phyloP scores from a whole-genome alignment of 2,113 vertebrate genomes.

The Beaufortia kweichowensis region DNA sequence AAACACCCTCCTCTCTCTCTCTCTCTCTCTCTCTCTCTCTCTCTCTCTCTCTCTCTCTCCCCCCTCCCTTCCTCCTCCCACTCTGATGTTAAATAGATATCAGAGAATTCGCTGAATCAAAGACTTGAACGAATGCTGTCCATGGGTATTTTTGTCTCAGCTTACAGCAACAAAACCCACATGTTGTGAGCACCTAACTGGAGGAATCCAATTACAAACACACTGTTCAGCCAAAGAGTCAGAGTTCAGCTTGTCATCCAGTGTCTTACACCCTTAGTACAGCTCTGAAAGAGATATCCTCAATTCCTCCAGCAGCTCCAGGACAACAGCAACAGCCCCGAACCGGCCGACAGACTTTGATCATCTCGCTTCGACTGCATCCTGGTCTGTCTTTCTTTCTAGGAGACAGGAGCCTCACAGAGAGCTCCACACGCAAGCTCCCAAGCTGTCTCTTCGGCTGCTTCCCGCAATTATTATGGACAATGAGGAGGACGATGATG shows the following conservation, averaged over 20 bases:
- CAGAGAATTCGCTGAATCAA: constrained; percentile 76
- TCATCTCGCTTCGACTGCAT: not conserved
- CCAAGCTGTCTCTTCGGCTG: constrained; percentile 72
- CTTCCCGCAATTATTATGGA: constrained; percentile 78
- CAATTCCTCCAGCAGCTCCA: not conserved
- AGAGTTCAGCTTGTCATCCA: constrained; percentile 12
- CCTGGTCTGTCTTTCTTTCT: constrained; percentile 1
- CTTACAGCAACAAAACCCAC: constrained; percentile 56
- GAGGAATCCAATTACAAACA: constrained; percentile 55
- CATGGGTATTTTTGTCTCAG: constrained; percentile 60
- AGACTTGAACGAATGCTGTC: constrained; percentile 65
- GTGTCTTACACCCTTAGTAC: not conserved
- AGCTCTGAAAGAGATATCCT: not conserved
- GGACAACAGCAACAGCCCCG: not conserved
- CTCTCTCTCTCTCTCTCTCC: not conserved
- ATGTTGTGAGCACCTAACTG: constrained; percentile 27
- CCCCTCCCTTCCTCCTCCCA: constrained; percentile 43
- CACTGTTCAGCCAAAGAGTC: constrained; percentile 43
- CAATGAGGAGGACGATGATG: constrained; percentile 89
- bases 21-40: constrained; percentile 7
- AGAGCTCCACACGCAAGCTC: constrained; percentile 44
- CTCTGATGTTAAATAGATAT: constrained; percentile 74
- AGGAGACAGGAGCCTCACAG: constrained; percentile 43
- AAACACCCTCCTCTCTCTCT: constrained; percentile 30
- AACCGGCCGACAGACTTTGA: not conserved